A percentile compares a stretch with the other conserved stretches of the same genome.
Conservation (phyloP, 2,888 invertebrate genomes). For the Ochlodes sylvanus region DNA sequence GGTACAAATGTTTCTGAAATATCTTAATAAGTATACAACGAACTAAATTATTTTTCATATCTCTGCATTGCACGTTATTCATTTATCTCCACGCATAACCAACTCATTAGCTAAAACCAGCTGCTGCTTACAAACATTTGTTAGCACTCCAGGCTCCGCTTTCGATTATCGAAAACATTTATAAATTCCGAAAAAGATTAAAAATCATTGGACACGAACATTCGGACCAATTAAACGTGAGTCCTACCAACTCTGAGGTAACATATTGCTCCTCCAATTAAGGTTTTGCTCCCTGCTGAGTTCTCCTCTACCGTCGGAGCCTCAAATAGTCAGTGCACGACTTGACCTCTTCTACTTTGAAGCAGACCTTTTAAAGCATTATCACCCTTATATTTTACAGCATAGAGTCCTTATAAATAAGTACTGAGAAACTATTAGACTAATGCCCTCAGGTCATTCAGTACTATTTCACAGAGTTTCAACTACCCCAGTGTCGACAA, state of each 20-base stretch:
- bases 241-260: conserved; percentile 61
- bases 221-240: conserved; percentile 55
- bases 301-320: conserved; percentile 69
- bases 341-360: conserved; percentile 59
- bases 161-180: conserved; percentile 47
- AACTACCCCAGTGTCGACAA: conserved; percentile 67
- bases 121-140: conserved; percentile 31
- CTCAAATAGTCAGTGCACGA: conserved; percentile 77
- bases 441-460: conserved; percentile 68
- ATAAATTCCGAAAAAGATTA: conserved; percentile 49
- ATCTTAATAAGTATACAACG: too few relatives aligned
- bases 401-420: conserved; percentile 46
- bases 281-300: conserved; percentile 78
- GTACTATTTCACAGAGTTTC: conserved; percentile 67
- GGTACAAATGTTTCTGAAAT: too few relatives aligned
- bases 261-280: conserved; percentile 83
- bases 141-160: conserved; percentile 26
- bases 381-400: conserved; percentile 42
- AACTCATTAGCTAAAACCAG: conserved; percentile 31
- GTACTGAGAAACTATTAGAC: conserved; percentile 70
- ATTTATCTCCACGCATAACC: conserved; percentile 2
- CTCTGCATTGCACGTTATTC: background rate
- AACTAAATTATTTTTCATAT: too few relatives aligned
- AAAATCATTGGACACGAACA: conserved; percentile 47
- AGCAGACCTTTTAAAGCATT: conserved; percentile 41